Conservation (phyloP, 1,140 invertebrate species). For the Sminthurides bifidus region DNA sequence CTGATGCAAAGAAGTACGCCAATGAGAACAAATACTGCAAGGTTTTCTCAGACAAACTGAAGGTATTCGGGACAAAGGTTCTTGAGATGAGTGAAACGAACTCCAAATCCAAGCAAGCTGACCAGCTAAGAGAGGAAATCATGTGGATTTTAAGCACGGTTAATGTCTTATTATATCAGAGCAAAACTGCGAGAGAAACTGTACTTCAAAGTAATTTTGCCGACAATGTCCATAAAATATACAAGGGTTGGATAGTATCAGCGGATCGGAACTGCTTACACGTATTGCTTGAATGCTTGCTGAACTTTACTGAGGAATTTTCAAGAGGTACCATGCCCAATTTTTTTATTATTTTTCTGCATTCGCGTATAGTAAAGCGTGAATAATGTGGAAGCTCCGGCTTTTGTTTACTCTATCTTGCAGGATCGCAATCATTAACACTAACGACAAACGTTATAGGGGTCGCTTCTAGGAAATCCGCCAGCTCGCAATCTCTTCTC, state of each 20-base stretch:
- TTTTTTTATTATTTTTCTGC: neutral
- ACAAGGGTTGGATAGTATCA: slow-evolving; percentile 20
- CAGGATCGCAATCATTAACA: slow-evolving; percentile 22
- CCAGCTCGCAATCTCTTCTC: slow-evolving; percentile 15
- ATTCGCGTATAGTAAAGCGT: neutral
- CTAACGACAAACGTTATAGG: slow-evolving; percentile 25
- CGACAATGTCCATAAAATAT: slow-evolving; percentile 25
- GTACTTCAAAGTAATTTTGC: slow-evolving; percentile 13
- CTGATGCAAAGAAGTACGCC: slow-evolving; percentile 13
- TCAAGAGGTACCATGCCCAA: slow-evolving; percentile 17
- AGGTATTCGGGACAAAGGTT: slow-evolving; percentile 10
- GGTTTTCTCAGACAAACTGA: slow-evolving; percentile 4
- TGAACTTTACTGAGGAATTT: slow-evolving; percentile 30
- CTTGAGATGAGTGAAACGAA: slow-evolving; percentile 1
- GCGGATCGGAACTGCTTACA: slow-evolving; percentile 17
- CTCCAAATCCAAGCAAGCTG: slow-evolving; percentile 9
- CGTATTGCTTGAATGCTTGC: slow-evolving; percentile 16
- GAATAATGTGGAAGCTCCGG: neutral
- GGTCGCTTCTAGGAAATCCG: slow-evolving; percentile 20
- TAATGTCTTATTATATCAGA: slow-evolving; percentile 12
- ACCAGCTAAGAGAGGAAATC: slow-evolving; percentile 16
- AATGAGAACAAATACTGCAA: slow-evolving; percentile 8
- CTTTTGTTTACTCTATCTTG: neutral
- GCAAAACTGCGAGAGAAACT: slow-evolving; percentile 3
- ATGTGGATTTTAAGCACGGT: slow-evolving; percentile 10